Base-by-base conservation (phyloP, 2,113 vertebrate genomes). In the Austrofundulus limnaeus region DNA sequence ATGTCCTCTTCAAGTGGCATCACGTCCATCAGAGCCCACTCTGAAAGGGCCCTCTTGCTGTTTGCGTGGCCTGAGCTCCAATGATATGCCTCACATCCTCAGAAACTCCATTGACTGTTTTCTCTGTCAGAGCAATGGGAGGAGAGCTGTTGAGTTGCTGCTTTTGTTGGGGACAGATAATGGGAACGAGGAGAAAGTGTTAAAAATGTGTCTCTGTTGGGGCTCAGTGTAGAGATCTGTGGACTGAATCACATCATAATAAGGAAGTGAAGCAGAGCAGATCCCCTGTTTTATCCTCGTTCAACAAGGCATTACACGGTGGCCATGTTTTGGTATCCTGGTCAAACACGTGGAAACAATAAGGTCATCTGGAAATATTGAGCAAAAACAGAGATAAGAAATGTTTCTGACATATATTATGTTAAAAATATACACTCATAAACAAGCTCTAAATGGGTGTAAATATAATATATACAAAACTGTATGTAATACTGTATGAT, bases 1-100 rank as follows among this genome's bases (percentile, higher is more conserved):
- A 93, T 95, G 90, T 96, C 95, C 95, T 90, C 73, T 91, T 93
- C 91, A 88, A 94, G 92, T 90, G 92, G 85, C 90, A 82, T 82
- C 77, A 85, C 89, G 95, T 96, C 94, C 92, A 92, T 87, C 92
- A 74, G 5, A 82, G 83, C 61, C 67, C 55, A 19, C 66, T 59
- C 91, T 94, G 92, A 93, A 95, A 92, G 91, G 92, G 87, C 82
- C 83, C 80, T 88, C 89, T 87, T 77, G 83, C 45, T 68, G 92
- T 86, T 81, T 91, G 90, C 88, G 85, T 85, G 85, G 90, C 89
- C 88, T 91, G 55, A 46, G 91, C 93, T 90, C 92, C 90, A 90
- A 92, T 17, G 87, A 89, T 93, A 93, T 85, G 95, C 94, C 94
- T 94, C 91, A 88, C 61, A 92, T 92, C 80, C 68, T 83, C 78